Conservation (phyloP, 2,113 vertebrate species). For the Brienomyrus longianalis region DNA sequence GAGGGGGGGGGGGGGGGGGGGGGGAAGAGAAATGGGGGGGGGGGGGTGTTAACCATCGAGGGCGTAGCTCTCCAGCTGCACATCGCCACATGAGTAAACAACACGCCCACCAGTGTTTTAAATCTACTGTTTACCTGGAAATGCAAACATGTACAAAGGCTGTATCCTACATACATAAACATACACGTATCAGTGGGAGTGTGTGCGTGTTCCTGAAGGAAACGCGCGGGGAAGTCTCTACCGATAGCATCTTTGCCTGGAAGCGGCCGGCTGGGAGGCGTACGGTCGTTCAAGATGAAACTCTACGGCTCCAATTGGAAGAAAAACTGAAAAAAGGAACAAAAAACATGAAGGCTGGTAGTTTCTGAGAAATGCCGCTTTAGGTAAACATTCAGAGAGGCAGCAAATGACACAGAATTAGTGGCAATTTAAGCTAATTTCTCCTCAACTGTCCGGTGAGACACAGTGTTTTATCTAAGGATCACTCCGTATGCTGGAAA, state of each 20-base stretch:
- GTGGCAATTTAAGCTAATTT: slow-evolving; percentile 57
- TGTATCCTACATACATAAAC: slow-evolving; percentile 42
- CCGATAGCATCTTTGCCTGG: slow-evolving; percentile 82
- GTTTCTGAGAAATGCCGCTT: slow-evolving; percentile 59
- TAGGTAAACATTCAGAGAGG: slow-evolving; percentile 68
- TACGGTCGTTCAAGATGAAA: slow-evolving; percentile 8
- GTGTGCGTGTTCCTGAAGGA: slow-evolving; percentile 40
- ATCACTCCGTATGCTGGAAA: slow-evolving; percentile 52
- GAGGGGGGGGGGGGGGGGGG: slow-evolving; percentile 29
- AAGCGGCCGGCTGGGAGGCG: slow-evolving; percentile 68
- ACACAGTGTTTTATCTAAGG: slow-evolving; percentile 58
- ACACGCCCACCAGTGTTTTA: slow-evolving; percentile 72
- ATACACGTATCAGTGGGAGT: slow-evolving; percentile 26
- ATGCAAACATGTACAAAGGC: slow-evolving; percentile 73
- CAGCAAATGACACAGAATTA: slow-evolving; percentile 66
- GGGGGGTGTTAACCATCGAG: slow-evolving; percentile 40
- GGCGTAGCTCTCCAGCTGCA: slow-evolving; percentile 77
- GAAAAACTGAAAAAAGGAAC: slow-evolving; percentile 35
- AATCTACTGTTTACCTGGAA: slow-evolving; percentile 77
- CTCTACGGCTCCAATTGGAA: slow-evolving; percentile 34
- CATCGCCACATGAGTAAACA: slow-evolving; percentile 77
- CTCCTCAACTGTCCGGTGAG: slow-evolving; percentile 60
- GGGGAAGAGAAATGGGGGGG: background rate
- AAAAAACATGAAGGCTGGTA: slow-evolving; percentile 54
- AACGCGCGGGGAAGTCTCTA: slow-evolving; percentile 73